Base-by-base conservation (phyloP, 2,797 vertebrate genomes). In the Pseudotriccus pelzelni region DNA sequence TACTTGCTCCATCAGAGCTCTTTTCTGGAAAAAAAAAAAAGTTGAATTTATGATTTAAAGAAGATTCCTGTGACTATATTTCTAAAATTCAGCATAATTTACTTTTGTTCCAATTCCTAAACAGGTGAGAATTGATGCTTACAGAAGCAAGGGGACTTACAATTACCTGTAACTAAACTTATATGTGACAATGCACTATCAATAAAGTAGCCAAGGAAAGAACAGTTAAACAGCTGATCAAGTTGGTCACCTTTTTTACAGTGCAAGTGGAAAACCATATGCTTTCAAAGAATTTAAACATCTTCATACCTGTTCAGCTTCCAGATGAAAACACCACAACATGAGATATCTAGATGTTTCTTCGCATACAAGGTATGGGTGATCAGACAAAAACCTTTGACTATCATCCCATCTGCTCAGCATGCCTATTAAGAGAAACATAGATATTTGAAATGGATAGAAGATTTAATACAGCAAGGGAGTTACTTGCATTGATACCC, bases 361-460 rank as follows among this genome's bases (percentile, higher is more conserved):
- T 97, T 99, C 99, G 96, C 99, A 99, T 93, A 99, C 99, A 96
- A 99, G 98, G 89, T 99, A 98, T 6, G 99, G 99, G 91, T 98
- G 98, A 90, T 99, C 98, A 67, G 99, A 98, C 43, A 99, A 98
- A 97, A 99, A 99, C 69, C 98, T 98, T 96, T 99, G 99, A 98
- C 99, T 99, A 94, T 99, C 99, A 80, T 99, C 98, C 99, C 99
- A 99, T 97, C 99, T 98, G 79, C 98, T 98, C 94, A 99, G 96
- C 99, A 99, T 99, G 67, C 99, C 99, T 99, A 96, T 4, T 79
- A 87, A 93, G 46, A 97, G 80, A 95, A 92, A 78, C 20, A 70
- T 6, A 68, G 22, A 47, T 81, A 21, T 15, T 88, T 68, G 80
- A 77, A 59, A 95, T n/a, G 3, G 72, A 89, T 52, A 72, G 44